These are phyloP conservation scores for Caenorhabditis macrosperma DNA, from an alignment of 2,888 invertebrate genomes.

Conservation along the genomic window DNA sequence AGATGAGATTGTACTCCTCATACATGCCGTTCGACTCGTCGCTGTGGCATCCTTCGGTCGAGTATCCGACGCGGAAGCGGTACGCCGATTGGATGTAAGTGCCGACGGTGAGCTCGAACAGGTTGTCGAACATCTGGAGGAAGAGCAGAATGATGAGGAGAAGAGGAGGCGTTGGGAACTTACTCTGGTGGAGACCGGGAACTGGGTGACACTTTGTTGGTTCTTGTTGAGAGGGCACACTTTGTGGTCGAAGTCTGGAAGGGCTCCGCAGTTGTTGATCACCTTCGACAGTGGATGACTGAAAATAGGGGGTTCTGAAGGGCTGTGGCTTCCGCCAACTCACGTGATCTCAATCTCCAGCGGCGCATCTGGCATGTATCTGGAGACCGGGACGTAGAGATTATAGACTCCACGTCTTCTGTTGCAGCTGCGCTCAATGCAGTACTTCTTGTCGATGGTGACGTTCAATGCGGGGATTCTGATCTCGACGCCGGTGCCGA, in stretches of 20 bases:
- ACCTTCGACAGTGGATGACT: slow-evolving; percentile 68
- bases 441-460: slow-evolving; percentile 75
- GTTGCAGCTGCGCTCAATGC: slow-evolving; percentile 70
- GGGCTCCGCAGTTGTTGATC: slow-evolving; percentile 73
- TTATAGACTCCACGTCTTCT: slow-evolving; percentile 72
- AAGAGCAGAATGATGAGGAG: no score
- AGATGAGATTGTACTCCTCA: slow-evolving; percentile 79
- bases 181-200: slow-evolving; percentile 49
- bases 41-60: slow-evolving; percentile 71
- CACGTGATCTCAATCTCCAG: slow-evolving; percentile 68
- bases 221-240: slow-evolving; percentile 28
- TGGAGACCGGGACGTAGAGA: slow-evolving; percentile 76
- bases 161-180: neutral
- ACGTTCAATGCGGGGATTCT: slow-evolving; percentile 72
- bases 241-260: slow-evolving; percentile 69
- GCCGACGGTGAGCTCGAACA: slow-evolving; percentile 80
- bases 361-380: slow-evolving; percentile 68
- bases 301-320: slow-evolving; percentile 14
- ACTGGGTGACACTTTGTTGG: slow-evolving; percentile 20
- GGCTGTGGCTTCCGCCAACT: neutral
- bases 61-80: slow-evolving; percentile 83
- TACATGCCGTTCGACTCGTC: slow-evolving; percentile 66
- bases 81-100: slow-evolving; percentile 82
- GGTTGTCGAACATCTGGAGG: slow-evolving; percentile 58
- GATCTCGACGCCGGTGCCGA: slow-evolving; percentile 67